Evolutionary conservation across 1,140 invertebrate species (phyloP), one percentile per base, ranked within the genome.

Genomic region (Maconellicoccus hirsutus): DNA sequence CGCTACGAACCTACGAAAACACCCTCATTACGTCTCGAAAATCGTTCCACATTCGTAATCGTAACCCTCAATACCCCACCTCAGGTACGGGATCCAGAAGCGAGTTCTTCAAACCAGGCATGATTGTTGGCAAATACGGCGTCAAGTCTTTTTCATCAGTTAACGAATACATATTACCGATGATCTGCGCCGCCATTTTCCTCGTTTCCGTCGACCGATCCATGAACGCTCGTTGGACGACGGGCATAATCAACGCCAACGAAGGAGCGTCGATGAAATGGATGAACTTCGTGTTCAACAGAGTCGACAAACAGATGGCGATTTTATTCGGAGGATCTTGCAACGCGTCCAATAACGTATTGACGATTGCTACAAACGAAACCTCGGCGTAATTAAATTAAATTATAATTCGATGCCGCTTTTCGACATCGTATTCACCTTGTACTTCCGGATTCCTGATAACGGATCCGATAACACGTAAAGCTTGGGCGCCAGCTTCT

Each of bases 191-290:
- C 23, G 97, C 94, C 93, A 98, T 98, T 84, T 98, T 97, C 76
- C 96, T 84, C 0, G 94, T 98, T 81, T 99, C 96, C 0, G 95
- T 98, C 7, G 93, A 94, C 70, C 96, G 84, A 81, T 98, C 96
- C 81, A 95, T 89, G 79, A 99, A 98, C 7, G 96, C 96, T 75
- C 97, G 82, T 79, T 98, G 91, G 21, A 99, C 94, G 0, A 99
- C 96, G 0, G 97, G 97, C 96, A 99, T 99, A 74, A 99, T 98
- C 16, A 99, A 83, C 72, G 98, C 96, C 3, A 99, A 83, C 0
- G 96, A 99, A 0, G 97, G 96, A 4, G 98, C 93, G 81, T 99
- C 98, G 75, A 99, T 98, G 79, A 98, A 98, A 81, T 99, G 97
- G 59, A 99, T 94, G 82, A 99, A 99, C 79, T 98, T 94, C 0